These are phyloP conservation scores for Cheilosia scutellata DNA, from an alignment of 2,888 invertebrate genomes.

Conservation along the genomic window DNA sequence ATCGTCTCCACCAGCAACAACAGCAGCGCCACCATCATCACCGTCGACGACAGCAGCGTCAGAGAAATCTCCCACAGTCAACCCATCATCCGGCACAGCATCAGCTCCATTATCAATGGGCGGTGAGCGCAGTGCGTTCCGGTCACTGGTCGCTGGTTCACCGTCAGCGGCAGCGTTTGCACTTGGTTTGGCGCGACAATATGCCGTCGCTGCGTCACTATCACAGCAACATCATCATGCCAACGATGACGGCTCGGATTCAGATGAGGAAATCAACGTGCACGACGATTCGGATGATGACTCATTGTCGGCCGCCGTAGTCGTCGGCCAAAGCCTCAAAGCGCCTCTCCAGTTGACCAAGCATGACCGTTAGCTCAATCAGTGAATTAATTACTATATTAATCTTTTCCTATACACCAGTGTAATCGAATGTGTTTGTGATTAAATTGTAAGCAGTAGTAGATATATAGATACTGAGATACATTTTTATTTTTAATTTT, in stretches of 20 bases:
- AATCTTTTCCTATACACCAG: conserved; percentile 45
- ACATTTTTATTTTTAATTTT: conserved; percentile 28
- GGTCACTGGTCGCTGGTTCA: conserved; percentile 89
- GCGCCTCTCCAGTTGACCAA: conserved; percentile 83
- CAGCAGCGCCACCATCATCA: conserved; percentile 83
- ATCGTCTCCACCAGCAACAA: conserved; percentile 83
- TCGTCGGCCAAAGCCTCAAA: conserved; percentile 70
- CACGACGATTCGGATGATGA: conserved; percentile 87
- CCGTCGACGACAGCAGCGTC: conserved; percentile 31
- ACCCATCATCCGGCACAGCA: conserved; percentile 79
- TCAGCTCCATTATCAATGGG: conserved; percentile 88
- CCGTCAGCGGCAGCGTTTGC: conserved; percentile 87
- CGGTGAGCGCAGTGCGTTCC: conserved; percentile 95
- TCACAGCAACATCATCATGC: conserved; percentile 81
- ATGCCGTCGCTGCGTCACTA: conserved; percentile 82
- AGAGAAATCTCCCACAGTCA: conserved; percentile 77
- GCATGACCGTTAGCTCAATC: conserved; percentile 81
- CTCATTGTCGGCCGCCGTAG: conserved; percentile 68
- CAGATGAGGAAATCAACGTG: conserved; percentile 92
- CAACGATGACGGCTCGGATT: conserved; percentile 80
- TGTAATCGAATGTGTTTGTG: conserved; percentile 75
- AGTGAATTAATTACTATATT: conserved; percentile 10
- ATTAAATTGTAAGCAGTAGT: conserved; percentile 67
- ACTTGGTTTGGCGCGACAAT: conserved; percentile 82
- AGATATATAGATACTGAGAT: conserved; percentile 53